These are phyloP conservation scores for Saimiri boliviensis DNA, from an alignment of 2,113 vertebrate species.

Conservation along the genomic window DNA sequence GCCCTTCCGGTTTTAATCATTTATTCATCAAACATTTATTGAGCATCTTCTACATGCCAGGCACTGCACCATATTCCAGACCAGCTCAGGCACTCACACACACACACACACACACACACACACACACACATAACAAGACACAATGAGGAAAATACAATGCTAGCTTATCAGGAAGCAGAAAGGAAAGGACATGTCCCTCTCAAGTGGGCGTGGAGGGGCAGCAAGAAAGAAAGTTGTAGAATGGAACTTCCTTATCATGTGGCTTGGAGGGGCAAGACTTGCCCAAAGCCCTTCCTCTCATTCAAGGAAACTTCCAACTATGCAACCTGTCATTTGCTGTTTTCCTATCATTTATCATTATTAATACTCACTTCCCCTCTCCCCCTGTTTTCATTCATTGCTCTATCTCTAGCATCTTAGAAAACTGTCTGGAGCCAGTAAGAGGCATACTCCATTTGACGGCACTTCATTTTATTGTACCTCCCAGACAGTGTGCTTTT, in stretches of 20 bases:
- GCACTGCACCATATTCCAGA: background rate
- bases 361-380: background rate
- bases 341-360: background rate
- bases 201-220: background rate
- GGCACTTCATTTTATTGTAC: background rate
- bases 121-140: background rate
- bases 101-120: no score
- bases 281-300: background rate
- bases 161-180: background rate
- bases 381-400: no score
- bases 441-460: background rate
- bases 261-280: background rate
- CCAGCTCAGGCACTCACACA: background rate
- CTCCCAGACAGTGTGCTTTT: background rate
- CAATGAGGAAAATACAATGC: background rate
- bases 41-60: slow-evolving; percentile 50
- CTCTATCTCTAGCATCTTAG: background rate
- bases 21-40: slow-evolving; percentile 73
- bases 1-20: slow-evolving; percentile 39
- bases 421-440: background rate
- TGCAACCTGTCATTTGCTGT: no score
- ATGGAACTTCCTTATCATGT: accelerated
- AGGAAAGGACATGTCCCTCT: background rate
- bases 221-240: background rate
- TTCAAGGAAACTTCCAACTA: background rate